Base-by-base conservation (phyloP, 2,797 vertebrate genomes). In the Uromys caudimaculatus region DNA sequence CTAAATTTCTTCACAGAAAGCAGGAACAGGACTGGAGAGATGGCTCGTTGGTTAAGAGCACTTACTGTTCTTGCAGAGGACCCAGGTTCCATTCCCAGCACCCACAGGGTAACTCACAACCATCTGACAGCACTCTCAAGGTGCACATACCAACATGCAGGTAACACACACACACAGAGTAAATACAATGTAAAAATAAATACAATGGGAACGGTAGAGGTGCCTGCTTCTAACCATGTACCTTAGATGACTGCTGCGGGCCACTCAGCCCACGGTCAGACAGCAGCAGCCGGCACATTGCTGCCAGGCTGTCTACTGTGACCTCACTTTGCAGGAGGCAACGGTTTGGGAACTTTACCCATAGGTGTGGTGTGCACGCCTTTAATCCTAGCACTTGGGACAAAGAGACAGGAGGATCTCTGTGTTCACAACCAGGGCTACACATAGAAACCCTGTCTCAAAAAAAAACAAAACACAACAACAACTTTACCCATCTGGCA, bases 311-410 rank as follows among this genome's bases (percentile, higher is more conserved):
- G 58, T 94, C 44, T 35, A 13, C 73, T 41, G 11, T 8, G 78
- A 85, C 9, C 47, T 93, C 82, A 77, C 91, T 90, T n/a, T 50
- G 86, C 76, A 62, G 19, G 47, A 67, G 62, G 93, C 11, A 69
- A 81, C 75, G 76, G 21, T 76, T 60, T 76, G 94, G 91, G 62
- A 60, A 10, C 75, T 87, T 95, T 89, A 78, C 38, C 52, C 38
- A 79, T 41, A 69, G 62, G 60, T 85, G 62, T 67, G 62, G 62
- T 9, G 19, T n/a, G 60, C 8, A 1, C 19, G 60, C 19, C 60
- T 85, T 35, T 85, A n/a, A 35, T 67, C 29, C 41, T 32, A 67
- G 6, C 44, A 50, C 44, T 67, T 50, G 32, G 60, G 50, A 50
- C 0, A 11, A 35, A 32, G 32, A 67, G 62, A 23, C 44, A n/a